Base-by-base conservation (phyloP, 2,888 invertebrate species). In the Acleris holmiana region DNA sequence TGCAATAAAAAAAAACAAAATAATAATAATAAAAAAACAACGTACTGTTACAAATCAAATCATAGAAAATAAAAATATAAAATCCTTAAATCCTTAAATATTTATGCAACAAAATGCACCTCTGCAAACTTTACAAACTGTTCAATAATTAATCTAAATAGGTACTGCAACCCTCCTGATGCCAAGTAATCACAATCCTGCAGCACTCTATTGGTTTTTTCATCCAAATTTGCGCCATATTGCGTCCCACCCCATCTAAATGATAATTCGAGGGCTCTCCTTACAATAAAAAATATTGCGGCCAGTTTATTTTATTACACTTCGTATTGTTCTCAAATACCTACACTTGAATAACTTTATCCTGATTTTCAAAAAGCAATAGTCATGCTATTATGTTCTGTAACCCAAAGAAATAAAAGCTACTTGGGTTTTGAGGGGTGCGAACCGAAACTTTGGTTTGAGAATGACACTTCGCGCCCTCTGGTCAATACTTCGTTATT, bases 281-380 rank as follows among this genome's bases (percentile, higher is more conserved):
- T 89, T 88, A 89, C 89, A 89, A 91, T 91, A 90, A 90, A 91
- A 91, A 91, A 90, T 91, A 91, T 91, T 90, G 90, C 82, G 88
- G 83, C 82, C 86, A 85, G 89, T 91, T 91, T 91, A 91, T 90
- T 91, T 91, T 91, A 91, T 91, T 91, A 89, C 89, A 85, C 77
- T 88, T 88, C 83, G 86, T 89, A 90, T 91, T 91, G 90, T 88
- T 83, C 84, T 85, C 85, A 83, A 87, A 85, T 85, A 83, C 80
- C 81, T 77, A 77, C 77, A 71, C 69, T 67, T 51, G 35, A 68
- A 72, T 71, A 68, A 69, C 46, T 58, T 68, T 69, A 59, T 51
- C 59, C 72, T 71, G 61, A 67, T 50, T 54, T 7, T 17, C 23
- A 18, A 44, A 23, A 23, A 10, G 23, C n/a, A 25, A 55, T n/a